Evolutionary conservation across 2,888 invertebrate species (phyloP), one percentile per base, ranked within the genome.

Genomic region (Aquatica leii): DNA sequence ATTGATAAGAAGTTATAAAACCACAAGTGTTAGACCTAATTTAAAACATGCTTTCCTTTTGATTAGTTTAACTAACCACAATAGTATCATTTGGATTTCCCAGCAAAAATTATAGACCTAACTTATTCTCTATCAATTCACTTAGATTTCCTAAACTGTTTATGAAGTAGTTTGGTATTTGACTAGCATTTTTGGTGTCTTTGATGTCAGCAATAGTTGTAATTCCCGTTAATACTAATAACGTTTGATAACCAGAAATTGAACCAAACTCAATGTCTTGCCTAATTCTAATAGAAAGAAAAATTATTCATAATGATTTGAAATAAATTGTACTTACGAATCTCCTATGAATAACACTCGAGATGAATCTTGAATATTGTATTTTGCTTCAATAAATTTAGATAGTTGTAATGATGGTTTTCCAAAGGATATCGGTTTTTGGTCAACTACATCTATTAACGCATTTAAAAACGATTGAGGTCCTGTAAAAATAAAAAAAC

Each of bases 301-400:
- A 12, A 11, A 46, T 46, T 8, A n/a, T 18, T 46, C 17, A 31
- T 41, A 55, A 50, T 58, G 34, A 14, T 15, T 35, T 9, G 17
- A 31, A 53, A 53, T 46, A 46, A 46, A 46, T 8, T 12, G 37
- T 64, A 83, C 84, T 83, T 78, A 91, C 87, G 91, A 89, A 78
- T 95, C 95, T 40, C 95, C 95, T 73, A 95, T 88, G 84, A 95
- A 94, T 15, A 95, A 81, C 0, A 91, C 89, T 64, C 89, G 83
- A 20, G 82, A 49, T 12, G 92, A 86, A 68, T 91, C 84, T 0
- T 78, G 78, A 15, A 91, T 83, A 0, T 86, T 84, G 54, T 88
- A 86, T 41, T 84, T 81, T 60, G 85, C 84, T 74, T 84, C 83
- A 0, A 88, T 82, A 1, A 83, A 81, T 62, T 84, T 78, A 9